phyloP scores from a whole-genome alignment of 92 coral and sea anemone species.

The Pocillopora meandrina region DNA sequence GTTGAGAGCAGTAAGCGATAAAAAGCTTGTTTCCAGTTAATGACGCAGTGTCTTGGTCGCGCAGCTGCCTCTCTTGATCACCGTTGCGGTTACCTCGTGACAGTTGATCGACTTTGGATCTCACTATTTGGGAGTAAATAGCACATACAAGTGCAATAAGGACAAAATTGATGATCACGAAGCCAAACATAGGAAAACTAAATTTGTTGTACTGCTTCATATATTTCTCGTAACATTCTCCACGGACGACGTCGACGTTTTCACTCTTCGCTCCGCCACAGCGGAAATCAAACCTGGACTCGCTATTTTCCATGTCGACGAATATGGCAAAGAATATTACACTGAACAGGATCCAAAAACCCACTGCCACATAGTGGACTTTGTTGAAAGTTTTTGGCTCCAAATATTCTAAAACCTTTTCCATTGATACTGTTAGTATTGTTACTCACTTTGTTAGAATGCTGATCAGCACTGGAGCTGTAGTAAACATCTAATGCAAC shows the following conservation, averaged over 20 bases:
- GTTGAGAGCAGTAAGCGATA: slow-evolving; percentile 5
- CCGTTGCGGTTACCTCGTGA: not conserved
- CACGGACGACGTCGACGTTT: not conserved
- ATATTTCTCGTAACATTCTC: slow-evolving; percentile 12
- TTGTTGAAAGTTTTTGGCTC: not conserved
- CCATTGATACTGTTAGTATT: not conserved
- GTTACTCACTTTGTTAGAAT: too few relatives aligned
- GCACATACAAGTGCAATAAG: not conserved
- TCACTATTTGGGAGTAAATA: slow-evolving; percentile 8
- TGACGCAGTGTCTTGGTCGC: not conserved
- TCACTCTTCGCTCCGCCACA: not conserved
- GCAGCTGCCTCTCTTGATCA: not conserved
- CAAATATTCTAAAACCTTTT: not conserved
- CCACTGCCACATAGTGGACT: too few relatives aligned
- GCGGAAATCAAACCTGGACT: slow-evolving; percentile 5
- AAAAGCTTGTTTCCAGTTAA: not conserved
- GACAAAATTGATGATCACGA: not conserved
- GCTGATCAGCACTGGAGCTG: too few relatives aligned
- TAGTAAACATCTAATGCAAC: too few relatives aligned
- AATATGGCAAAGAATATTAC: too few relatives aligned
- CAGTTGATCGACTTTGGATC: slow-evolving; percentile 16
- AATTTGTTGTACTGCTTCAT: not conserved
- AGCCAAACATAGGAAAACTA: slow-evolving; percentile 8
- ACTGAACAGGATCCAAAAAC: too few relatives aligned
- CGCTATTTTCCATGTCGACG: slow-evolving; percentile 4